A percentile compares a stretch with the other conserved stretches of the same genome.
Conservation (phyloP, 2,888 invertebrate species). For the Leptinotarsa tumamoca region DNA sequence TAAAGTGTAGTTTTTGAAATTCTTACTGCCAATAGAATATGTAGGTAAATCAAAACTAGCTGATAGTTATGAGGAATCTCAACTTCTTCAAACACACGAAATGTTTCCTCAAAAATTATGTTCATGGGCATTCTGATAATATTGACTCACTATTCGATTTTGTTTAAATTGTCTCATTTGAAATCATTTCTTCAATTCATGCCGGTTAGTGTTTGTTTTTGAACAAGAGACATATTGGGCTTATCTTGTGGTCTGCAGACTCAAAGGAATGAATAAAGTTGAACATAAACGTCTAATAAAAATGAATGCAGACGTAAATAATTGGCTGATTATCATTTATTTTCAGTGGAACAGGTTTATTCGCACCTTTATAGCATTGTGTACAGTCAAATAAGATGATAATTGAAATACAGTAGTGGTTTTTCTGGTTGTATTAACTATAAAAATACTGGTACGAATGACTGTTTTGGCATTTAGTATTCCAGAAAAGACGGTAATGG, state of each 20-base stretch:
- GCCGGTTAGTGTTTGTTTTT: background rate
- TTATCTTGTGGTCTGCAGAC: conserved; percentile 2
- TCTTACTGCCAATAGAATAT: too few species aligned
- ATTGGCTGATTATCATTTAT: conserved; percentile 9
- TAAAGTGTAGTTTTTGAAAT: too few species aligned
- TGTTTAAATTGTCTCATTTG: background rate
- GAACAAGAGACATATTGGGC: background rate
- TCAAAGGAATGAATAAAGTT: background rate
- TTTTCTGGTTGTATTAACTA: conserved; percentile 10
- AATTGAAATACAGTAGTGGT: conserved; percentile 3
- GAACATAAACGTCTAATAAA: conserved; percentile 10
- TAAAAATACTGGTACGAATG: background rate
- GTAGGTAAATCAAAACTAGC: too few species aligned
- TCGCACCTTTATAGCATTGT: conserved; percentile 11
- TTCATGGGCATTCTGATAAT: too few species aligned
- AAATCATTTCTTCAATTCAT: background rate
- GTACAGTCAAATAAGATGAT: background rate
- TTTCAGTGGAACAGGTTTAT: conserved; percentile 14
- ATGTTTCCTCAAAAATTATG: too few species aligned
- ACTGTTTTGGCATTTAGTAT: background rate
- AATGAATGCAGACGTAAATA: conserved; percentile 15
- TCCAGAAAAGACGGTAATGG: background rate
- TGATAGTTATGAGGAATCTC: too few species aligned
- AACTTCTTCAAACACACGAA: too few species aligned
- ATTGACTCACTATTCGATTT: too few species aligned